phyloP scores from a whole-genome alignment of 2,113 vertebrate species.

The Callocephalon fimbriatum region DNA sequence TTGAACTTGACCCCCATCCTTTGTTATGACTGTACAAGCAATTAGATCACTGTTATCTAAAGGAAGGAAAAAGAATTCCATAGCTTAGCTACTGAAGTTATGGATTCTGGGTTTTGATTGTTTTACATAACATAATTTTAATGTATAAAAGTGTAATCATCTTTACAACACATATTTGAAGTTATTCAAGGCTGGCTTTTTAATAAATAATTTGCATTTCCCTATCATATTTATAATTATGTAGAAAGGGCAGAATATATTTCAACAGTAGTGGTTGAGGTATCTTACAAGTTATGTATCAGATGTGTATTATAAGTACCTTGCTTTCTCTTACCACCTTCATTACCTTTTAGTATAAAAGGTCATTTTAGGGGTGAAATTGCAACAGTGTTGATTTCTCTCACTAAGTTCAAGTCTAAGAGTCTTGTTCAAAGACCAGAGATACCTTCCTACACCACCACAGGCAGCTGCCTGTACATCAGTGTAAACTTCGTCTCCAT shows the following conservation, averaged over 20 bases:
- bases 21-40: slow-evolving; percentile 94
- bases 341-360: neutral
- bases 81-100: neutral
- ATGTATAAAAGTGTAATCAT: neutral
- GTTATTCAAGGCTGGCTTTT: neutral
- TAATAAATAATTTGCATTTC: neutral
- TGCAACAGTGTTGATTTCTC: neutral
- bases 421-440: neutral
- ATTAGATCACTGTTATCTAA: slow-evolving; percentile 98
- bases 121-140: neutral
- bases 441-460: neutral
- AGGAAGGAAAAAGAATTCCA: neutral
- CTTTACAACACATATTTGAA: neutral
- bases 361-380: neutral
- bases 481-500: neutral
- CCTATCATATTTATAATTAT: neutral
- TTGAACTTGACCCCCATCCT: slow-evolving; percentile 92
- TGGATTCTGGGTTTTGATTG: neutral
- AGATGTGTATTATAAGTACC: neutral
- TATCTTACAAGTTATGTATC: neutral
- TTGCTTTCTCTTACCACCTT: neutral
- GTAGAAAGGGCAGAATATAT: neutral
- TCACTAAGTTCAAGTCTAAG: neutral
- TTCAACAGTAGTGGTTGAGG: neutral
- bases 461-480: neutral